phyloP scores from a whole-genome alignment of 2,797 vertebrate genomes.

The Acrossocheilus wenchowensis region DNA sequence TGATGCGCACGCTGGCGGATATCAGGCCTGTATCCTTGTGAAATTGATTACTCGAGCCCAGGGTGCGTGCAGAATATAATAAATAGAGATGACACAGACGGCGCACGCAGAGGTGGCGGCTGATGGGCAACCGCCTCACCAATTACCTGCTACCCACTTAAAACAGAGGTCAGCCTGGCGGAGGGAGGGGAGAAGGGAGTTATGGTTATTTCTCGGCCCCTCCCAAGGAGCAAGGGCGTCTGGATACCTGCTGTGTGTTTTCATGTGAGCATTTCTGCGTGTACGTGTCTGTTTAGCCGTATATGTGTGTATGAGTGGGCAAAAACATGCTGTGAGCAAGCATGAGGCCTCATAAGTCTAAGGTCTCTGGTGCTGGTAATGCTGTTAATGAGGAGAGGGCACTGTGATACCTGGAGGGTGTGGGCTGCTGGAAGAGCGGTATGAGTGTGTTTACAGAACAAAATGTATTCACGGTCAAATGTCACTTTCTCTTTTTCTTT shows the following conservation, averaged over 20 bases:
- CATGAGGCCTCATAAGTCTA: constrained; percentile 40
- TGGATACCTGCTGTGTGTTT: constrained; percentile 55
- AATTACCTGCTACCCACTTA: constrained; percentile 85
- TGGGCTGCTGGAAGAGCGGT: constrained; percentile 21
- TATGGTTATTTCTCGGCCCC: constrained; percentile 81
- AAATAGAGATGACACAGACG: constrained; percentile 90
- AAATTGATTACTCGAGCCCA: constrained; percentile 91
- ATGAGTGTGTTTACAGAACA: not conserved
- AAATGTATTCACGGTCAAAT: not conserved
- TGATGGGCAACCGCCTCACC: constrained; percentile 81
- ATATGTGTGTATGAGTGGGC: constrained; percentile 35
- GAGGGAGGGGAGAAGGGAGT: constrained; percentile 78
- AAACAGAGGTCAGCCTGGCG: constrained; percentile 80
- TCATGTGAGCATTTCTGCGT: constrained; percentile 26
- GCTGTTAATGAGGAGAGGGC: constrained; percentile 34
- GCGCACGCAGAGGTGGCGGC: constrained; percentile 77
- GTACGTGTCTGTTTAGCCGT: constrained; percentile 26
- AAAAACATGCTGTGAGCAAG: constrained; percentile 49
- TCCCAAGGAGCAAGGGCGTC: constrained; percentile 69
- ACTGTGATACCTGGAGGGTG: constrained; percentile 38
- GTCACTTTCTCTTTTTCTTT: no score
- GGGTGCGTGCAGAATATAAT: constrained; percentile 92
- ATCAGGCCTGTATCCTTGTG: constrained; percentile 92
- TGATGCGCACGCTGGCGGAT: constrained; percentile 87
- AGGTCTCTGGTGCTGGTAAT: constrained; percentile 36